Evolutionary conservation across 2,797 vertebrate genomes (phyloP).

Genomic region (Melanotaenia pygmaea): DNA sequence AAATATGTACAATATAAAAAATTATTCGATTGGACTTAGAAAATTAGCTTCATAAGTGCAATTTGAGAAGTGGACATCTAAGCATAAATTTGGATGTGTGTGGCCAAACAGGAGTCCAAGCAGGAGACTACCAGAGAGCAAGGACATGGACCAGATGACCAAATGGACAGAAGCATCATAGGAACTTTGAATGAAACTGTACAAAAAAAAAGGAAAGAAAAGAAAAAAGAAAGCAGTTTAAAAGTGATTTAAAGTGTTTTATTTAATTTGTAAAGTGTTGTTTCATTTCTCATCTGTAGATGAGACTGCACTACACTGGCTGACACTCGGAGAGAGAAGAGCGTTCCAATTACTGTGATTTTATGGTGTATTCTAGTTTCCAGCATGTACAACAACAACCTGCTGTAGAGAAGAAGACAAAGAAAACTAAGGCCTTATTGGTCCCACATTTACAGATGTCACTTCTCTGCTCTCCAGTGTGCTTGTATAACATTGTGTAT

Average conservation of each 20-base stretch:
- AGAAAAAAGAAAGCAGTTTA: slow-evolving; percentile 23
- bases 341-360: slow-evolving; percentile 54
- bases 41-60: slow-evolving; percentile 72
- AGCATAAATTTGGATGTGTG: slow-evolving; percentile 44
- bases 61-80: slow-evolving; percentile 74
- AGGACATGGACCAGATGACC: slow-evolving; percentile 57
- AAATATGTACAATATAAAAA: background rate
- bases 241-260: slow-evolving; percentile 65
- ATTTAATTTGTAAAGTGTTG: slow-evolving; percentile 78
- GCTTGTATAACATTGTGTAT: slow-evolving; percentile 82
- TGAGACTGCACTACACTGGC: slow-evolving; percentile 83
- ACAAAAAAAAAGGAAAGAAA: slow-evolving; percentile 22
- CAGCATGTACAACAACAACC: slow-evolving; percentile 39
- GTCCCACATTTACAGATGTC: slow-evolving; percentile 56
- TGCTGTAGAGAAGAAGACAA: slow-evolving; percentile 35
- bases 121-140: slow-evolving; percentile 49
- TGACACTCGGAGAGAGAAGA: slow-evolving; percentile 63
- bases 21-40: slow-evolving; percentile 60
- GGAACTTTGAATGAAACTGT: slow-evolving; percentile 61
- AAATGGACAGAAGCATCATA: slow-evolving; percentile 58
- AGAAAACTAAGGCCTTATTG: slow-evolving; percentile 34
- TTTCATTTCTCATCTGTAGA: slow-evolving; percentile 74
- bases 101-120: slow-evolving; percentile 55
- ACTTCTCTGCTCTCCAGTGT: slow-evolving; percentile 73
- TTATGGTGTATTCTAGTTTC: slow-evolving; percentile 51